phyloP scores from a whole-genome alignment of 2,888 invertebrate genomes.

The Nemotelus pantherinus region DNA sequence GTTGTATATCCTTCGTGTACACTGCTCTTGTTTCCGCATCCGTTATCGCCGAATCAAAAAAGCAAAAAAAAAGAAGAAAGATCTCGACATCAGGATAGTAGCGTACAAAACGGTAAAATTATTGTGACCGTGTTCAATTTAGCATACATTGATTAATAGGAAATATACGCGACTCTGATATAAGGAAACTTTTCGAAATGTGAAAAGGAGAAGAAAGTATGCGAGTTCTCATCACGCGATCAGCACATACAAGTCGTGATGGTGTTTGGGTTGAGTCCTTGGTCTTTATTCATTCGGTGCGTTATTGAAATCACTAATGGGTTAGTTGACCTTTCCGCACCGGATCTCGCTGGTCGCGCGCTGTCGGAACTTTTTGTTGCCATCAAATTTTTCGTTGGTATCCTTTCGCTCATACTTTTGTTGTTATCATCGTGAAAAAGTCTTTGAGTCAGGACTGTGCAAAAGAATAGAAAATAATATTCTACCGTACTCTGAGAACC shows the following conservation, averaged over 20 bases:
- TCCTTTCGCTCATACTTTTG: background rate
- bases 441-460: constrained; percentile 21
- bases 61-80: too few species aligned
- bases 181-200: background rate
- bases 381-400: background rate
- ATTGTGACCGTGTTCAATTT: constrained; percentile 32
- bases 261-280: too few species aligned
- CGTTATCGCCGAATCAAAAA: too few species aligned
- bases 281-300: background rate
- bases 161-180: constrained; percentile 17
- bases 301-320: constrained; percentile 10
- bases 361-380: background rate
- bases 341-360: background rate
- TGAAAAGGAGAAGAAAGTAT: background rate
- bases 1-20: background rate
- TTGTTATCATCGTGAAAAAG: background rate
- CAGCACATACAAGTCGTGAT: too few species aligned
- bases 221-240: too few species aligned
- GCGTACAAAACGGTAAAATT: background rate
- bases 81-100: background rate
- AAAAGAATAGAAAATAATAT: too few species aligned
- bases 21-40: background rate
- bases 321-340: constrained; percentile 32
- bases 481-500: too few species aligned
- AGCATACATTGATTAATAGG: constrained; percentile 40